phyloP scores from a whole-genome alignment of 2,888 invertebrate species.

The Spisula solida region DNA sequence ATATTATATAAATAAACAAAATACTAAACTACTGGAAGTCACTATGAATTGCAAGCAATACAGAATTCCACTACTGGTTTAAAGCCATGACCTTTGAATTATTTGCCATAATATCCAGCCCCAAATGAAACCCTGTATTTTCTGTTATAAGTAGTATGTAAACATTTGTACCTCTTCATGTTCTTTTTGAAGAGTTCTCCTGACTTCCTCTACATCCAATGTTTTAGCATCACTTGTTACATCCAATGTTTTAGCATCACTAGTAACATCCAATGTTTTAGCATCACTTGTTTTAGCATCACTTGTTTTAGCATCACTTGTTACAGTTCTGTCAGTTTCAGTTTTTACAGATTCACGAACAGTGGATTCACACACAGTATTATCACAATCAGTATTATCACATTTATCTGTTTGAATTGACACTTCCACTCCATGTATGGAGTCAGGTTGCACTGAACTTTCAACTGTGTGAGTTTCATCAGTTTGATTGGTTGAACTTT shows the following conservation, averaged over 20 bases:
- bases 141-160: not conserved
- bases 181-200: conserved; percentile 57
- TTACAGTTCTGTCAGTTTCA: not conserved
- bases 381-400: conserved; percentile 30
- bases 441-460: conserved; percentile 68
- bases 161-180: conserved; percentile 55
- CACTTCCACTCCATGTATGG: conserved; percentile 32
- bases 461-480: conserved; percentile 49
- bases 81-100: too few species aligned
- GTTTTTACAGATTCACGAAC: conserved; percentile 1
- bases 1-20: too few species aligned
- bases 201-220: conserved; percentile 44
- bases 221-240: not conserved
- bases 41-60: too few species aligned
- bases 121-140: not conserved
- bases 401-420: conserved; percentile 44
- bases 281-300: not conserved
- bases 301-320: conserved; percentile 10
- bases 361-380: conserved; percentile 15
- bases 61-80: too few species aligned
- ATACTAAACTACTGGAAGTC: too few species aligned
- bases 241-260: not conserved
- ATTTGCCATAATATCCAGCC: too few species aligned
- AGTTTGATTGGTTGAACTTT: conserved; percentile 66
- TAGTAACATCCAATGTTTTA: not conserved